These are phyloP conservation scores for Pandemis cinnamomeana DNA, from an alignment of 2,888 invertebrate species.

Conservation along the genomic window DNA sequence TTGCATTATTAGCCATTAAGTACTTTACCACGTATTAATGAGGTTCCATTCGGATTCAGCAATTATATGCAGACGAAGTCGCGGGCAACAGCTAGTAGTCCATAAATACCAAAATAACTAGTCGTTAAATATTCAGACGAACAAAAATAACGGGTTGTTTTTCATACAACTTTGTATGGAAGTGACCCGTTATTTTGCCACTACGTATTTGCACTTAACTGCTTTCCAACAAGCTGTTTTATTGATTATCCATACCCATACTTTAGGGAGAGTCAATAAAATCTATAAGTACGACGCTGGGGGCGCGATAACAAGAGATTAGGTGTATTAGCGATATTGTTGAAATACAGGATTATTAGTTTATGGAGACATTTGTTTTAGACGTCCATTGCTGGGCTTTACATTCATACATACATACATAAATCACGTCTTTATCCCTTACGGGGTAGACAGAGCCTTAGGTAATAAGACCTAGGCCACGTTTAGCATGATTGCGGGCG, in stretches of 20 bases:
- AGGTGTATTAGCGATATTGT: background rate
- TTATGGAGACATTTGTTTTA: background rate
- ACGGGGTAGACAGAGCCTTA: too few species aligned
- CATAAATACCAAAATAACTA: too few species aligned
- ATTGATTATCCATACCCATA: slow-evolving; percentile 4
- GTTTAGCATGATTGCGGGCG: too few species aligned
- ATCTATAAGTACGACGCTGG: background rate
- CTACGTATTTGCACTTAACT: background rate
- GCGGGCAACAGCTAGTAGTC: too few species aligned
- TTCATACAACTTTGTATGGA: background rate
- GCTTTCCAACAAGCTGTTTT: background rate
- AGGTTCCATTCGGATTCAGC: too few species aligned
- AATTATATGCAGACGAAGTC: background rate
- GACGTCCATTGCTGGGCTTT: background rate
- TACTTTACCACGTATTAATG: too few species aligned
- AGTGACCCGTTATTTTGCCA: background rate
- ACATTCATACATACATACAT: too few species aligned
- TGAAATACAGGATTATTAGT: background rate
- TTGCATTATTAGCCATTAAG: too few species aligned
- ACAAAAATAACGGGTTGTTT: background rate
- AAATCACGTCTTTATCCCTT: too few species aligned
- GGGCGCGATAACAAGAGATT: background rate
- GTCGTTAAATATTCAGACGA: too few species aligned
- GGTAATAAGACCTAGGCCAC: too few species aligned
- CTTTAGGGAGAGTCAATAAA: slow-evolving; percentile 2